These are phyloP conservation scores for Callipepla californica DNA, from an alignment of 2,113 vertebrate genomes.

Conservation along the genomic window DNA sequence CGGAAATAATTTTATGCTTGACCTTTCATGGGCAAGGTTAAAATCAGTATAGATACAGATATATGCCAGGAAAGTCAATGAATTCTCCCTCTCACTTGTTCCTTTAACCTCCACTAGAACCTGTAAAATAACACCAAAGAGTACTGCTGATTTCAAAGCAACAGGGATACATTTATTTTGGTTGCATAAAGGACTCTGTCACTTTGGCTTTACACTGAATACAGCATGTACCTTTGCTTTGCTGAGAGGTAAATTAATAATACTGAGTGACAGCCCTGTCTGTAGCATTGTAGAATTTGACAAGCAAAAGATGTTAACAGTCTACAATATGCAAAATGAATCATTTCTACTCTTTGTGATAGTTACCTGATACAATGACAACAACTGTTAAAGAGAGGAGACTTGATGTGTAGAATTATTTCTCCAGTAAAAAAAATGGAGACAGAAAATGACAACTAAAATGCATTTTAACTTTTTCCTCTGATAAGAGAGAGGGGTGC, in stretches of 20 bases:
- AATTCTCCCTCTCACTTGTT: constrained; percentile 13
- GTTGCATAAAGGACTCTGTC: constrained; percentile 47
- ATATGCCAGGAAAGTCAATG: constrained; percentile 55
- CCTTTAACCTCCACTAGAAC: constrained; percentile 21
- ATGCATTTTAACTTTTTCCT: neutral
- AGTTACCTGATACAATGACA: constrained; percentile 3
- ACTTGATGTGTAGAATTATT: neutral
- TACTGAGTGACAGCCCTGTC: neutral
- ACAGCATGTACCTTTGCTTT: constrained; percentile 24
- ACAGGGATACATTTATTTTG: constrained; percentile 70
- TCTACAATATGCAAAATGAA: constrained; percentile 50
- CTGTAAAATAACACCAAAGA: constrained; percentile 12
- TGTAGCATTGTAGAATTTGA: constrained; percentile 12
- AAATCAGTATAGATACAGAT: constrained; percentile 41
- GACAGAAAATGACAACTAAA: neutral
- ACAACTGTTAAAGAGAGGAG: neutral
- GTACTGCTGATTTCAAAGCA: constrained; percentile 27
- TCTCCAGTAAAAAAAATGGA: neutral
- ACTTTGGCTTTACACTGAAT: constrained; percentile 47
- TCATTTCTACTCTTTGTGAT: neutral
- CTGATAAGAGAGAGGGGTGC: neutral
- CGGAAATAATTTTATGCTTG: constrained; percentile 75
- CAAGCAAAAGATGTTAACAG: constrained; percentile 34
- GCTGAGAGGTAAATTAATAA: constrained; percentile 70
- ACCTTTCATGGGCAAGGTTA: constrained; percentile 72